Evolutionary conservation across 1,140 invertebrate genomes (phyloP), one percentile per base, ranked within the genome.

Genomic region (Eciton burchellii): DNA sequence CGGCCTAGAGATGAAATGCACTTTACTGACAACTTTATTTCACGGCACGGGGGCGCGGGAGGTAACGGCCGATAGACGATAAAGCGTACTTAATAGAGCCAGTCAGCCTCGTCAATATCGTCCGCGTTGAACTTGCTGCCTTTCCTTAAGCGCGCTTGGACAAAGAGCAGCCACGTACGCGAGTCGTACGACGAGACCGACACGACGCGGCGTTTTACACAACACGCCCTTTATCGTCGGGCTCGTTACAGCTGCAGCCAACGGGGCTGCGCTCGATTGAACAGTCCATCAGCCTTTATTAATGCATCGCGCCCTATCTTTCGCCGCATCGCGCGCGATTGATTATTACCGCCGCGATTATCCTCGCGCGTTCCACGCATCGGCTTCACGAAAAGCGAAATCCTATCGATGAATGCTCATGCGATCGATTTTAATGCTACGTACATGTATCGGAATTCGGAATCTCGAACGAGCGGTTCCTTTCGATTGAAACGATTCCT

Each of bases 31-130:
- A 81, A 70, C 60, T 74, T 82, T 82, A 82, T 70, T 84, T 62
- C 63, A 19, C 26, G 45, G n/a, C 45, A 35, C 54, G 54, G 65
- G 65, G 26, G 49, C 65, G 77, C 41, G 63, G 41, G 41, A 71
- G 52, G 35, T n/a, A 35, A n/a, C 65, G 29, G 12, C 21, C 29
- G 76, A 81, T 63, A 56, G 41, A 52, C 68, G 57, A 63, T 81
- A 59, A 59, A 49, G 24, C n/a, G 43, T 59, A 29, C 68, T 73
- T 81, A 81, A 81, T 81, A 79, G 35, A 35, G 74, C 74, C 49
- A 79, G 74, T 70, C 63, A 79, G 63, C 63, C 45, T 79, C 74
- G 63, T 79, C 74, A 79, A 79, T 79, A 79, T 79, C 41, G 68
- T 79, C 49, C 41, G 35, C 74, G 21, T 35, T 56, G 21, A 70